Percentiles rank a stretch among this genome's conserved stretches.
Evolutionary conservation across 2,113 vertebrate genomes (phyloP).

Genomic region (Cygnus atratus): DNA sequence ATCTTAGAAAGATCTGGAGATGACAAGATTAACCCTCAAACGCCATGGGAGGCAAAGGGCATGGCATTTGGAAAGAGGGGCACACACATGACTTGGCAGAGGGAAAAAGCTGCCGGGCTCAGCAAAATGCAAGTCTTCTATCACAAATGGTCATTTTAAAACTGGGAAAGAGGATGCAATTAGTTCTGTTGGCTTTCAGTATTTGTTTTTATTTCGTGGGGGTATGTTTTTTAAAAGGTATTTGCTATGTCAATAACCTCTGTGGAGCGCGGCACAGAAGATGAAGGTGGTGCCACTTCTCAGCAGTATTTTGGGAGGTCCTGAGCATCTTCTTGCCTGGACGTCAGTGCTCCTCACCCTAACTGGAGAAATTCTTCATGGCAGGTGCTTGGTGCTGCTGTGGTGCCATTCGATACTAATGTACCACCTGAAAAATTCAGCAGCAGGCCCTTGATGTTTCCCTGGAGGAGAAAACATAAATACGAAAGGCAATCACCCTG

Average conservation of each 20-base stretch:
- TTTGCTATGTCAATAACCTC: not conserved
- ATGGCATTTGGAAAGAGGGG: conserved; percentile 33
- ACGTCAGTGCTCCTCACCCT: not conserved
- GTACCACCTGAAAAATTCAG: not conserved
- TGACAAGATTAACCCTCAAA: conserved; percentile 72
- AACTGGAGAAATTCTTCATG: not conserved
- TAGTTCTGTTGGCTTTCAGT: not conserved
- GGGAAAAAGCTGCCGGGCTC: not conserved
- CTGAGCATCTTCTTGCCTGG: not conserved
- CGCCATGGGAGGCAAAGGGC: conserved; percentile 44
- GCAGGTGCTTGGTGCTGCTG: not conserved
- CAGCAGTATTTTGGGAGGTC: rapidly evolving
- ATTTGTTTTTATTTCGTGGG: not conserved
- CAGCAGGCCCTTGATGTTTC: not conserved
- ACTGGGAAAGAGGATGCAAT: not conserved
- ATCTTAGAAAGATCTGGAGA: conserved; percentile 63
- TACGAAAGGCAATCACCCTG: not conserved
- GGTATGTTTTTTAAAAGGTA: rapidly evolving
- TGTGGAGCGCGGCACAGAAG: too few relatives aligned
- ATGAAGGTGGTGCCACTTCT: not conserved
- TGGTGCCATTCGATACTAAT: not conserved
- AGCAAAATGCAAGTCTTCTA: not conserved
- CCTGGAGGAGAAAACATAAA: not conserved
- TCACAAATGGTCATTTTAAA: not conserved
- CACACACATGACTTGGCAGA: not conserved